phyloP scores from a whole-genome alignment of 2,888 invertebrate genomes.

The Melieria omissa region DNA sequence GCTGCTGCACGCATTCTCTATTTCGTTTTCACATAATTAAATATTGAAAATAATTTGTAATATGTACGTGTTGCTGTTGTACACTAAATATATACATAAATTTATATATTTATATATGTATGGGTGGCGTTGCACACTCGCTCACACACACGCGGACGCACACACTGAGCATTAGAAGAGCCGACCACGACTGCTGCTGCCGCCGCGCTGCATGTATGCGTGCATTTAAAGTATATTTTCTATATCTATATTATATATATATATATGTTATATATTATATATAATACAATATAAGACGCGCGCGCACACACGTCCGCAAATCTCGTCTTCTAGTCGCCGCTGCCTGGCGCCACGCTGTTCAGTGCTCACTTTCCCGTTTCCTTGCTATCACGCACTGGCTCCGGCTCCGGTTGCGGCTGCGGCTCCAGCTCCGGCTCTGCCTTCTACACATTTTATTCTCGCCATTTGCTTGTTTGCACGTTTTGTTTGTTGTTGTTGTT shows the following conservation, averaged over 20 bases:
- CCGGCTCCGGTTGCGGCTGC: slow-evolving; percentile 4
- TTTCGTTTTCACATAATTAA: slow-evolving; percentile 41
- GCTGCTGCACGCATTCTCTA: slow-evolving; percentile 11
- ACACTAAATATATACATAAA: slow-evolving; percentile 6
- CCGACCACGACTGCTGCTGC: neutral
- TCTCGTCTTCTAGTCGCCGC: no score
- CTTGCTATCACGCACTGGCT: slow-evolving; percentile 6
- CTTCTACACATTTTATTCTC: neutral
- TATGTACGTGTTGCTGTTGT: slow-evolving; percentile 12
- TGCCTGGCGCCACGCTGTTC: neutral
- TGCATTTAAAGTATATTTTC: slow-evolving; percentile 25
- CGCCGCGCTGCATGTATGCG: slow-evolving; percentile 18
- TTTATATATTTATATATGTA: slow-evolving; percentile 15
- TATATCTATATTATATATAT: slow-evolving; percentile 34
- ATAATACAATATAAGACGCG: slow-evolving; percentile 6
- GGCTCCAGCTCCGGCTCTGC: slow-evolving; percentile 17
- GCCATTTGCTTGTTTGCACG: slow-evolving; percentile 7
- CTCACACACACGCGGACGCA: slow-evolving; percentile 4
- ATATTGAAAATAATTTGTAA: slow-evolving; percentile 41
- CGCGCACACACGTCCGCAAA: no score
- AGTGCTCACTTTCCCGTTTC: neutral
- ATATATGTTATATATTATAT: slow-evolving; percentile 34
- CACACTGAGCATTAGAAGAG: slow-evolving; percentile 17
- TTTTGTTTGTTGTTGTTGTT: slow-evolving; percentile 11
- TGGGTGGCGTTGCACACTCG: neutral